phyloP scores from a whole-genome alignment of 2,113 vertebrate genomes.

The Protobothrops flavoviridis region DNA sequence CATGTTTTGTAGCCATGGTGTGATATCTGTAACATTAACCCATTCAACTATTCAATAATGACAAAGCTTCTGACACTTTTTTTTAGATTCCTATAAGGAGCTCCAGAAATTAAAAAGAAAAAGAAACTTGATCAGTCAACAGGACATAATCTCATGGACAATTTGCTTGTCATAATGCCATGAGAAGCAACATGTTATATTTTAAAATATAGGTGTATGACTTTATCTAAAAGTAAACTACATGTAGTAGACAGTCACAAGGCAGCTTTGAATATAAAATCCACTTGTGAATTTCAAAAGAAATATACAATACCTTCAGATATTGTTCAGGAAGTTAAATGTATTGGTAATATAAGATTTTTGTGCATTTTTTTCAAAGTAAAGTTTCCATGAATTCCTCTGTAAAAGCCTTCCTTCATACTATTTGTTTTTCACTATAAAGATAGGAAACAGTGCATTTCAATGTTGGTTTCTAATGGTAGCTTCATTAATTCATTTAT shows the following conservation, averaged over 20 bases:
- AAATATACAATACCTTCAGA: constrained; percentile 50
- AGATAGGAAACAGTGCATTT: constrained; percentile 60
- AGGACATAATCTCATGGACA: background rate
- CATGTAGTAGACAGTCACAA: constrained; percentile 1
- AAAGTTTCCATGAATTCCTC: constrained; percentile 56
- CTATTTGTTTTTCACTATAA: constrained; percentile 54
- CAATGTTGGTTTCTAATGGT: constrained; percentile 64
- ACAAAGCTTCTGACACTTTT: background rate
- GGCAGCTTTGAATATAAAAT: constrained; percentile 5
- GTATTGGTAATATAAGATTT: constrained; percentile 45
- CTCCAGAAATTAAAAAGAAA: background rate
- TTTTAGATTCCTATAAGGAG: background rate
- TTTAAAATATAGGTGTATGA: constrained; percentile 41
- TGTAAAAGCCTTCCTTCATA: constrained; percentile 57
- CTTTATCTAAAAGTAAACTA: constrained; percentile 27
- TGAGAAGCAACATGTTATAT: constrained; percentile 19
- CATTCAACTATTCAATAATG: background rate
- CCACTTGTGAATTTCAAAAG: constrained; percentile 21
- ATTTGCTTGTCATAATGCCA: background rate
- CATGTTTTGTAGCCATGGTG: background rate
- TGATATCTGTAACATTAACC: background rate
- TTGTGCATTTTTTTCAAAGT: constrained; percentile 60
- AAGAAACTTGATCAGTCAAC: background rate
- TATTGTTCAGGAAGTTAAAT: constrained; percentile 43
- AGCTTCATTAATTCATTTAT: constrained; percentile 35